Conservation (phyloP, 2,888 invertebrate genomes). For the Rhagonycha fulva region DNA sequence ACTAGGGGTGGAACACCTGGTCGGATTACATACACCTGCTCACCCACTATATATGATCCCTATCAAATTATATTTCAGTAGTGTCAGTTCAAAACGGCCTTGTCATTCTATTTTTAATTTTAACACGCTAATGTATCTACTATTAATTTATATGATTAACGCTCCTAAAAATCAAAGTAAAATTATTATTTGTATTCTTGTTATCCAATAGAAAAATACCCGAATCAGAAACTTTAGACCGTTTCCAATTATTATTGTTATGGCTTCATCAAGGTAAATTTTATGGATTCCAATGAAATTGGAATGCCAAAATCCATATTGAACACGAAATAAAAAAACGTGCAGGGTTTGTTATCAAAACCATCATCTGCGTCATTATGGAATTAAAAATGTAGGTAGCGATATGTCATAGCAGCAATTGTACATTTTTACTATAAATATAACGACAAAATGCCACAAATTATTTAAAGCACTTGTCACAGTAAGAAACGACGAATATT, state of each 20-base stretch:
- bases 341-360: background rate
- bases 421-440: background rate
- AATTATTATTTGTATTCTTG: background rate
- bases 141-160: background rate
- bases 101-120: background rate
- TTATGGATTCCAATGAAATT: too few species aligned
- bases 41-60: slow-evolving; percentile 34
- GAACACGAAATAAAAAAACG: background rate
- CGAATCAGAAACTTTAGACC: too few species aligned
- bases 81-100: slow-evolving; percentile 15
- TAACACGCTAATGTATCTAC: background rate
- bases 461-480: background rate
- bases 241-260: background rate
- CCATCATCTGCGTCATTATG: background rate
- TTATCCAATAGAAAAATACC: background rate
- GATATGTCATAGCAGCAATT: background rate
- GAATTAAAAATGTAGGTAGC: background rate
- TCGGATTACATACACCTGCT: slow-evolving; percentile 43
- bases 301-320: background rate
- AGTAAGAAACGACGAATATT: background rate
- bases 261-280: background rate
- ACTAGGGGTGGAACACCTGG: slow-evolving; percentile 41
- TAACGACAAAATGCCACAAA: background rate
- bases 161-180: background rate
- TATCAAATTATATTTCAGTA: slow-evolving; percentile 40